Evolutionary conservation across 2,888 invertebrate species (phyloP), one percentile per base, ranked within the genome.

Genomic region (Eupithecia subfuscata): DNA sequence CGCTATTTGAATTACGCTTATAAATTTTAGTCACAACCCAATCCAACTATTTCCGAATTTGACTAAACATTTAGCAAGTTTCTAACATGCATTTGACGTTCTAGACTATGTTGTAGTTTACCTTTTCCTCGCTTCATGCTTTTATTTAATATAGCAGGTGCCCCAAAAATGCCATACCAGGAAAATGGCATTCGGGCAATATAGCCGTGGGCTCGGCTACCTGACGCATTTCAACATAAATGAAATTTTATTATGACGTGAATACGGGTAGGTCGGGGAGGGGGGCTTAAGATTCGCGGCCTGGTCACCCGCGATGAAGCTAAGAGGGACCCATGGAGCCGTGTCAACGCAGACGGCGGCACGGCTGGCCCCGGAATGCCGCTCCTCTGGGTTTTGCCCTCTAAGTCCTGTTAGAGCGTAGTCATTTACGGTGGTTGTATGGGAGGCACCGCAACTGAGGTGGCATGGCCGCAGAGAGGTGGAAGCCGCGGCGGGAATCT

Each of bases 241-340:
- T 75, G 76, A 68, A 77, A 73, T 80, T 81, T 82, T 85, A 84
- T 85, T 84, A 86, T 84, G 82, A 85, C 60, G 52, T 56, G 22
- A 25, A 60, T 25, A 60, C 25, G 22, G 60, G 25, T 25, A 22
- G 22, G 60, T 60, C 22, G 25, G 56, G 22, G 0, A 56, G 25
- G 22, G 56, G 2, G 1, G n/a, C n/a, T 52, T 3, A 52, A 9
- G n/a, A n/a, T n/a, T 3, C 37, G 37, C 5, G 37, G 37, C 0
- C 37, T 37, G 37, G 37, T 5, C 37, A 37, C 37, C 37, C 37
- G 37, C 7, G 37, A 37, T 37, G 30, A 30, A 1, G 30, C 30
- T 30, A 37, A 37, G 6, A 37, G 37, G 37, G 5, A 5, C 30
- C 30, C 1, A 30, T 30, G 30, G 30, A 3, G 30, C 30, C 30